Conservation (phyloP, 2,888 invertebrate genomes). For the Incurvaria masculella region DNA sequence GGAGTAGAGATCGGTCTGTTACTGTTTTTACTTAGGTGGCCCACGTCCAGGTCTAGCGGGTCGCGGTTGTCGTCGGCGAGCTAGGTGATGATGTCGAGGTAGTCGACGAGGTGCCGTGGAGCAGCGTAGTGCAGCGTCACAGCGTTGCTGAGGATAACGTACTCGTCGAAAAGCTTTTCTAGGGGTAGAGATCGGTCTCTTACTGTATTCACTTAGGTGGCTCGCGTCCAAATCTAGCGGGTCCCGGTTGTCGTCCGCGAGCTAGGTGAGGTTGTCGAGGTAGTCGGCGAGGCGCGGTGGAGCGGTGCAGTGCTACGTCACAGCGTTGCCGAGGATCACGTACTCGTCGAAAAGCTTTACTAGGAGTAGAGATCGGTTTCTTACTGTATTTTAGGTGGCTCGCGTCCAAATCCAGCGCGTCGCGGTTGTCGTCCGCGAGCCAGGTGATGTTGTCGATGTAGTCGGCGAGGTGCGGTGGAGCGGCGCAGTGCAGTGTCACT, state of each 20-base stretch:
- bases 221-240: no score
- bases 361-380: no score
- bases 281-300: slow-evolving; percentile 86
- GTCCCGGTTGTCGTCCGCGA: slow-evolving; percentile 76
- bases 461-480: slow-evolving; percentile 84
- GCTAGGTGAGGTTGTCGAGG: slow-evolving; percentile 87
- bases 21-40: no score
- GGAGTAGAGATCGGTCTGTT: no score
- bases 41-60: no score
- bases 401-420: slow-evolving; percentile 60
- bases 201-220: no score
- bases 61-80: slow-evolving; percentile 77
- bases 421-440: slow-evolving; percentile 79
- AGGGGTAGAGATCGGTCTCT: no score
- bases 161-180: slow-evolving; percentile 89
- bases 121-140: slow-evolving; percentile 88
- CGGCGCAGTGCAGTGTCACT: slow-evolving; percentile 85
- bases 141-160: slow-evolving; percentile 88
- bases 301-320: slow-evolving; percentile 85
- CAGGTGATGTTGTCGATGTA: slow-evolving; percentile 87
- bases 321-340: slow-evolving; percentile 88
- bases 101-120: slow-evolving; percentile 83
- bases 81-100: slow-evolving; percentile 88
- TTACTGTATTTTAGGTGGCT: no score
- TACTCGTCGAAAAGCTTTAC: slow-evolving; percentile 90